A percentile compares a stretch with the other conserved stretches of the same genome.
Conservation (phyloP, 2,888 invertebrate species). For the Scaptomyza cyrtandrae region DNA sequence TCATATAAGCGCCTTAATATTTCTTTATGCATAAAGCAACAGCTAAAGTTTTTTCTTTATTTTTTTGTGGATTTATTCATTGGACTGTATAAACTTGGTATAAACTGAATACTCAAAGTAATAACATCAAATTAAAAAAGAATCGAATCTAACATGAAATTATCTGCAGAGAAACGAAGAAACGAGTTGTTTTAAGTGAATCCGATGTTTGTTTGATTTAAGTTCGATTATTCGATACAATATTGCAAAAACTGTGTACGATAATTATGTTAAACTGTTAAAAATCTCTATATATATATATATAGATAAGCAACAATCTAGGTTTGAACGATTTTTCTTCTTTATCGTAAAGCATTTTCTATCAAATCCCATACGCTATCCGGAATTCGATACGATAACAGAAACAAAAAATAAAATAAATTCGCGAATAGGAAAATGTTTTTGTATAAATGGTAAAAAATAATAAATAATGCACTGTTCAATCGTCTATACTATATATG, state of each 20-base stretch:
- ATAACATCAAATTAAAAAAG: slow-evolving; percentile 46
- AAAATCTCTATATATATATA: too few species aligned
- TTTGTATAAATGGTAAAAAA: background rate
- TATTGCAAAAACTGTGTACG: too few species aligned
- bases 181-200: background rate
- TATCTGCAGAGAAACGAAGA: background rate
- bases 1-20: background rate
- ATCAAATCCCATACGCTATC: background rate
- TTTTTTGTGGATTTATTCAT: background rate
- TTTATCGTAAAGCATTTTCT: background rate
- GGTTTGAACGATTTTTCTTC: background rate
- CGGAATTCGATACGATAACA: too few species aligned
- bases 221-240: too few species aligned
- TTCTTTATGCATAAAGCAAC: slow-evolving; percentile 8
- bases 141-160: slow-evolving; percentile 11
- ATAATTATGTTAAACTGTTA: background rate
- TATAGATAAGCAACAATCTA: background rate
- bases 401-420: too few species aligned
- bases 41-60: slow-evolving; percentile 16
- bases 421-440: background rate
- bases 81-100: background rate
- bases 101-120: slow-evolving; percentile 40
- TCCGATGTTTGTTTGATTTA: too few species aligned
- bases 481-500: background rate
- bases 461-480: background rate